Evolutionary conservation across 1,140 invertebrate genomes (phyloP).

Genomic region (Zaprionus kolodkinae): DNA sequence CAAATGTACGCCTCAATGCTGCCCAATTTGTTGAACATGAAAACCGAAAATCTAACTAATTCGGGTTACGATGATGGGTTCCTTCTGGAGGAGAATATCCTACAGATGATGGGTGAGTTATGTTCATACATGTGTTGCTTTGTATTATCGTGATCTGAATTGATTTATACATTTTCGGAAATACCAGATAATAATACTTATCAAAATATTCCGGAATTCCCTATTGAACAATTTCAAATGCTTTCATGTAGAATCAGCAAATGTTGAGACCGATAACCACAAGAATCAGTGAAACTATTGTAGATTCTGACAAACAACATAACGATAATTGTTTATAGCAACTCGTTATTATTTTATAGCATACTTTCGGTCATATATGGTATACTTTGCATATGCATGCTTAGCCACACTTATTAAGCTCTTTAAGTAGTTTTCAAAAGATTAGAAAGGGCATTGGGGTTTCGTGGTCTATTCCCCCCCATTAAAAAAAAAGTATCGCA

Average conservation of each 20-base stretch:
- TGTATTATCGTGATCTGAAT: neutral
- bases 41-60: conserved; percentile 77
- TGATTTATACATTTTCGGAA: neutral
- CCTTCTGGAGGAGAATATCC: conserved; percentile 74
- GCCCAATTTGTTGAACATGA: conserved; percentile 80
- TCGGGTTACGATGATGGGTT: conserved; percentile 76
- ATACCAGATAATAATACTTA: neutral
- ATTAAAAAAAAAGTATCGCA: conserved; percentile 4
- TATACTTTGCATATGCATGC: conserved; percentile 23
- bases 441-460: neutral
- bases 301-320: neutral
- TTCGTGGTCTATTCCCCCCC: neutral
- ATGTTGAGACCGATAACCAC: no score
- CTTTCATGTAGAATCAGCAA: no score
- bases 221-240: neutral
- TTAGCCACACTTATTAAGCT: neutral
- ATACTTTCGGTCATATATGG: conserved; percentile 29
- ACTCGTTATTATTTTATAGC: neutral
- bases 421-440: no score
- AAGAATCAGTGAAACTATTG: neutral
- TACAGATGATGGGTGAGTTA: conserved; percentile 83
- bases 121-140: no score
- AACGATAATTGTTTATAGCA: neutral
- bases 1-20: conserved; percentile 74
- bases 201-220: neutral